Evolutionary conservation across 2,888 invertebrate species (phyloP).

Genomic region (Lycocerus yunnanus): DNA sequence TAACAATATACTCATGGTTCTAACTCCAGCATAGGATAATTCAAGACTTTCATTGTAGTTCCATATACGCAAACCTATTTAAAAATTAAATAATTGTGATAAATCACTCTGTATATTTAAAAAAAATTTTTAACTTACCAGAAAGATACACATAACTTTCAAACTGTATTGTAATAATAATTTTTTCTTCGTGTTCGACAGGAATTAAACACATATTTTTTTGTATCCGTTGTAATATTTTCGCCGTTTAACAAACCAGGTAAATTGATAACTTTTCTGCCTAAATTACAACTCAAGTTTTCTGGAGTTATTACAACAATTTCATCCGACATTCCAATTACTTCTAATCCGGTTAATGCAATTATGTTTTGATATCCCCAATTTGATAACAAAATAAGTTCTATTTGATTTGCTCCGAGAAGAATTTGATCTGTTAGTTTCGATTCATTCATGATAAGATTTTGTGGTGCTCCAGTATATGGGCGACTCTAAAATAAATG

Average conservation of each 20-base stretch:
- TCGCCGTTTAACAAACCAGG: slow-evolving; percentile 65
- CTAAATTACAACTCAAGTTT: slow-evolving; percentile 41
- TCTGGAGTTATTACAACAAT: slow-evolving; percentile 39
- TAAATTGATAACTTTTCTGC: slow-evolving; percentile 42
- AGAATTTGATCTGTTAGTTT: slow-evolving; percentile 42
- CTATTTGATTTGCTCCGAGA: slow-evolving; percentile 52
- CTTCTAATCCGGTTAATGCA: slow-evolving; percentile 64
- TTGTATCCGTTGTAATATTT: slow-evolving; percentile 70
- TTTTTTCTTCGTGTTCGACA: slow-evolving; percentile 40
- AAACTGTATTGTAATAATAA: slow-evolving; percentile 45
- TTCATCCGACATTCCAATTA: slow-evolving; percentile 56
- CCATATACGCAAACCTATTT: slow-evolving; percentile 71
- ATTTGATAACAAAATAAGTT: slow-evolving; percentile 64
- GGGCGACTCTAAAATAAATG: slow-evolving; percentile 24
- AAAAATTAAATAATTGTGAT: slow-evolving; percentile 28
- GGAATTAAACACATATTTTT: slow-evolving; percentile 70
- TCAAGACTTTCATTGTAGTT: slow-evolving; percentile 81
- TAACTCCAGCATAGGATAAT: slow-evolving; percentile 66
- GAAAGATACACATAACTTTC: slow-evolving; percentile 46
- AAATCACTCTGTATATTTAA: neutral
- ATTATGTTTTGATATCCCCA: slow-evolving; percentile 67
- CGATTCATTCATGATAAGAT: neutral
- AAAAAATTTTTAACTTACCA: slow-evolving; percentile 35
- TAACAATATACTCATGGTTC: slow-evolving; percentile 56
- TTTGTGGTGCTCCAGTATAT: slow-evolving; percentile 27